Percentiles rank a stretch among this genome's conserved stretches.
Conservation (phyloP, 2,888 invertebrate genomes). For the Frankliniella intonsa region DNA sequence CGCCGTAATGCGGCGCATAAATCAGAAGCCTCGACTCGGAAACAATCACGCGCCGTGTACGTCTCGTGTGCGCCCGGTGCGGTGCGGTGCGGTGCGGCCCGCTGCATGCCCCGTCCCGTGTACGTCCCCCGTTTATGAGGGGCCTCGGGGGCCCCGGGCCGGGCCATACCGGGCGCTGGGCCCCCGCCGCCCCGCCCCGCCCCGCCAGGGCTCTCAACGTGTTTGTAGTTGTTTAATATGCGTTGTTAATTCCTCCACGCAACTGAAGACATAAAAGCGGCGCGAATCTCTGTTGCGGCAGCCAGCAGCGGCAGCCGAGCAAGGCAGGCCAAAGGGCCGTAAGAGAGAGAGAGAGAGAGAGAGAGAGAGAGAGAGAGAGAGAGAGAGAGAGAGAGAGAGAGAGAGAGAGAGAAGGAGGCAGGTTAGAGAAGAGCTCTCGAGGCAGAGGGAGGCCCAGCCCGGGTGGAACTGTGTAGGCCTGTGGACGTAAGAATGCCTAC, state of each 20-base stretch:
- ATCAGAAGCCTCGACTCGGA: not conserved
- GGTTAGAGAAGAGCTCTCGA: too few species aligned
- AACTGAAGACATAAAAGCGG: slow-evolving; percentile 18
- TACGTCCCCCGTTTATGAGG: slow-evolving; percentile 14
- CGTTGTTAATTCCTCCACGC: slow-evolving; percentile 16
- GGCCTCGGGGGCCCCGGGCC: not conserved
- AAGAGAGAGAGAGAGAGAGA: too few species aligned
- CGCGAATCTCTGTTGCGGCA: not conserved
- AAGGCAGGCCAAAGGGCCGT: too few species aligned
- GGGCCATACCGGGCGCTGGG: not conserved
- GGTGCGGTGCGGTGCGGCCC: not conserved
- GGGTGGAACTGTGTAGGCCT: too few species aligned
- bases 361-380: too few species aligned
- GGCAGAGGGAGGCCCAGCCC: too few species aligned
- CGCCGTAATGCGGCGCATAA: not conserved
- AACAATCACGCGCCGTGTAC: not conserved
- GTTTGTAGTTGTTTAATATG: slow-evolving; percentile 24
- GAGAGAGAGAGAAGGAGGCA: too few species aligned
- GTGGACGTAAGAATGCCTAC: too few species aligned
- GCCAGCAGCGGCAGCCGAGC: not conserved
- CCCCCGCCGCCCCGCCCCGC: not conserved
- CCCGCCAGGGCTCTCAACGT: not conserved
- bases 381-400: too few species aligned
- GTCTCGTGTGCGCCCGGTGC: not conserved
- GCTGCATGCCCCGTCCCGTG: not conserved